Conservation (phyloP, 2,797 vertebrate species). For the Orientallactaga sibirica region DNA sequence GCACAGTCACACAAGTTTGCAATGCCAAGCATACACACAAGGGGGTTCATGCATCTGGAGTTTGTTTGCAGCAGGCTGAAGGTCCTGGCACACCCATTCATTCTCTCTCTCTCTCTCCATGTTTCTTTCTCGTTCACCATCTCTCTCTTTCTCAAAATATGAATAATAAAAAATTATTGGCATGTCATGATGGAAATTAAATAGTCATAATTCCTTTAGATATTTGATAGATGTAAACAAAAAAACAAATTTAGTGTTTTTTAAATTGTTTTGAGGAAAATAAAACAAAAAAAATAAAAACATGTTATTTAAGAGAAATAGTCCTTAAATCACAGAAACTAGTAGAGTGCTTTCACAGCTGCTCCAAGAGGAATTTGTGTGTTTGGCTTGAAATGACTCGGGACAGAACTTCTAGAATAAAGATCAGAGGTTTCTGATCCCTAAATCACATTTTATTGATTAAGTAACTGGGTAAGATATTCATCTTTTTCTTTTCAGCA, state of each 20-base stretch:
- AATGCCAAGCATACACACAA: too few species aligned
- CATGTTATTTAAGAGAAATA: background rate
- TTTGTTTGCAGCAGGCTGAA: too few species aligned
- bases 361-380: background rate
- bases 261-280: background rate
- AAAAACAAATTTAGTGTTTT: background rate
- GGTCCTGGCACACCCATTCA: too few species aligned
- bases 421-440: background rate
- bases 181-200: background rate
- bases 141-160: too few species aligned
- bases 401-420: background rate
- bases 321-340: constrained; percentile 8
- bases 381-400: background rate
- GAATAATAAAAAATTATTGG: too few species aligned
- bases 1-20: too few species aligned
- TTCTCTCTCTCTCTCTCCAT: too few species aligned
- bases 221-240: background rate
- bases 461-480: background rate
- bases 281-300: background rate
- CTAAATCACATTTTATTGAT: background rate
- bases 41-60: too few species aligned
- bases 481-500: background rate
- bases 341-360: background rate
- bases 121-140: too few species aligned
- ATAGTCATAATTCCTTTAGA: background rate